Conservation (phyloP, 2,888 invertebrate species). For the Drosophila gaucha region DNA sequence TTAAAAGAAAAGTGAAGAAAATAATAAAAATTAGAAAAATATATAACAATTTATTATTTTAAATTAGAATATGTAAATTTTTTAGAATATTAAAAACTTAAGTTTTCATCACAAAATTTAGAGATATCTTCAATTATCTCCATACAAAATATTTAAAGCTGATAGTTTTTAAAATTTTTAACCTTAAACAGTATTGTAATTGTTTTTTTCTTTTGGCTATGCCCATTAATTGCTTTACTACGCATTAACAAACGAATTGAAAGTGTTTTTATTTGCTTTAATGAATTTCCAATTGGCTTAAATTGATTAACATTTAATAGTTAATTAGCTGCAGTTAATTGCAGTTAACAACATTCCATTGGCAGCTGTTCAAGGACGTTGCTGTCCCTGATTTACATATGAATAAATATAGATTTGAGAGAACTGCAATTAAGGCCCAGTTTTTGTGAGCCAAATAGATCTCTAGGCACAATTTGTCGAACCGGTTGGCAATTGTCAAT, state of each 20-base stretch:
- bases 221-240: not conserved
- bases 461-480: conserved; percentile 31
- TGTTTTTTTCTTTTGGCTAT: not conserved
- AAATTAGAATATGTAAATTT: too few relatives aligned
- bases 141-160: not conserved
- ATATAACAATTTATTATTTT: too few relatives aligned
- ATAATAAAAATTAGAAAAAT: too few relatives aligned
- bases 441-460: conserved; percentile 51
- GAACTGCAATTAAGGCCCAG: conserved; percentile 47
- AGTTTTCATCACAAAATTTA: too few relatives aligned
- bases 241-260: conserved; percentile 1
- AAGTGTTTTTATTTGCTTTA: conserved; percentile 2
- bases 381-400: conserved; percentile 1
- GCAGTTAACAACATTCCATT: conserved; percentile 37
- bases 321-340: conserved; percentile 13
- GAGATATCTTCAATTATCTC: too few relatives aligned
- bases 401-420: conserved; percentile 2
- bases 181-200: too few relatives aligned
- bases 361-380: conserved; percentile 45
- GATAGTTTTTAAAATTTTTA: not conserved
- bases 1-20: too few relatives aligned
- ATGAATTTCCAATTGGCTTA: conserved; percentile 12
- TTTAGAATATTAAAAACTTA: too few relatives aligned
- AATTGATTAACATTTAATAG: conserved; percentile 26
- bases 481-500: conserved; percentile 42